Conservation (phyloP, 2,113 vertebrate genomes). For the Leiothrix lutea region DNA sequence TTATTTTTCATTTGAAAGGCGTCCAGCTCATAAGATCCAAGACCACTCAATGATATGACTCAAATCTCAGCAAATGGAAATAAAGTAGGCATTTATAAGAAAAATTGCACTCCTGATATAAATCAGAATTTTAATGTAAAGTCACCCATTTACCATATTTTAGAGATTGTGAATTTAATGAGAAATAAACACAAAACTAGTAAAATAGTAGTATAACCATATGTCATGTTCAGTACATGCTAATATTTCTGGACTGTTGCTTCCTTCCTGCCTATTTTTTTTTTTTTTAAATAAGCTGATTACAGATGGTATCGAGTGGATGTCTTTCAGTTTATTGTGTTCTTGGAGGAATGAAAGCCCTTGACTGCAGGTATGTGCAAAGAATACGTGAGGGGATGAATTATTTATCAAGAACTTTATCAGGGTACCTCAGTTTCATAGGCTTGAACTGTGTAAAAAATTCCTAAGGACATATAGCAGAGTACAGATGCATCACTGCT, state of each 20-base stretch:
- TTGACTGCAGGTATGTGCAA: not conserved
- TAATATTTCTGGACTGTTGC: not conserved
- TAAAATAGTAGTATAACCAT: not conserved
- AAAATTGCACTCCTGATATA: not conserved
- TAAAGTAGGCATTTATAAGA: not conserved
- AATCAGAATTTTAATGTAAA: not conserved
- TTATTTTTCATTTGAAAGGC: conserved; percentile 49
- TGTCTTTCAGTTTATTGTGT: not conserved
- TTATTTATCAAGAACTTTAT: conserved; percentile 24
- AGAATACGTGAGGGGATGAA: not conserved
- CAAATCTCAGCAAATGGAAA: not conserved
- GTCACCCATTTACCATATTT: not conserved
- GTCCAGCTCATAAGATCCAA: conserved; percentile 3
- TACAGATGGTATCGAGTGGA: not conserved
- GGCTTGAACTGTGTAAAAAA: not conserved
- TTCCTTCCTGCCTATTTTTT: not conserved
- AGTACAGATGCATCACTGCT: not conserved
- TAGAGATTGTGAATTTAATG: not conserved
- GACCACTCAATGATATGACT: not conserved
- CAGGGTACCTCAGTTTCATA: not conserved
- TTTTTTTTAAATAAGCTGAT: not conserved
- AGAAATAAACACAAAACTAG: not conserved
- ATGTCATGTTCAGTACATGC: not conserved
- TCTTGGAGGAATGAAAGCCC: not conserved
- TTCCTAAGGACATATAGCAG: not conserved